Percentiles rank a stretch among this genome's conserved stretches.
These are phyloP conservation scores for Takifugu flavidus DNA, from an alignment of 2,113 vertebrate genomes.

Conservation along the genomic window DNA sequence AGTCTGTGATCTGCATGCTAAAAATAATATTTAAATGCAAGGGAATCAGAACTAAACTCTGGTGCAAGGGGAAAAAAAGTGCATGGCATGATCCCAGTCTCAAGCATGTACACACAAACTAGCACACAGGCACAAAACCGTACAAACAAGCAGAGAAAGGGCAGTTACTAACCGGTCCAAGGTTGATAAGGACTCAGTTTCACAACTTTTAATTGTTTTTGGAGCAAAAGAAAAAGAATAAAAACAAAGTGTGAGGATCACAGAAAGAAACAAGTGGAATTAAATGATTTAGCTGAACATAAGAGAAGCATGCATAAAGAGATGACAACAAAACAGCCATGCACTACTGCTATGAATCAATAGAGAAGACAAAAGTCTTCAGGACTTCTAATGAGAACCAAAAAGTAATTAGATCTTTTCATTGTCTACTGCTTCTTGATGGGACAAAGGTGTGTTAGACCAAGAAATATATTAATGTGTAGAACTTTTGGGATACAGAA, in stretches of 20 bases:
- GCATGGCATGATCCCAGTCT: slow-evolving; percentile 53
- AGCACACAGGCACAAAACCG: slow-evolving; percentile 64
- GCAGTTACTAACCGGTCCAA: slow-evolving; percentile 99
- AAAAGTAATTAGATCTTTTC: no score
- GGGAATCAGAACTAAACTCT: slow-evolving; percentile 19
- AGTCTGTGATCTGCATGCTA: slow-evolving; percentile 31
- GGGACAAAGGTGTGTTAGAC: no score
- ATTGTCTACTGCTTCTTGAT: no score
- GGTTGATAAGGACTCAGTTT: slow-evolving; percentile 99
- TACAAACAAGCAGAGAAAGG: slow-evolving; percentile 72
- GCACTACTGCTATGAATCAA: slow-evolving; percentile 50
- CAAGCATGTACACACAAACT: slow-evolving; percentile 61
- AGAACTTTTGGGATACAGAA: no score
- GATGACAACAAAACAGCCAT: slow-evolving; percentile 72
- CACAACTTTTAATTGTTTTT: slow-evolving; percentile 89
- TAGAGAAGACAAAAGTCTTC: slow-evolving; percentile 9
- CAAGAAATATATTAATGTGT: no score
- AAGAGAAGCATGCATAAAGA: slow-evolving; percentile 75
- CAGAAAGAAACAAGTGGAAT: slow-evolving; percentile 89
- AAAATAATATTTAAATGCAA: slow-evolving; percentile 56
- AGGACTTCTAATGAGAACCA: no score
- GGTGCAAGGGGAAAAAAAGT: slow-evolving; percentile 48
- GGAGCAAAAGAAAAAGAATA: slow-evolving; percentile 81
- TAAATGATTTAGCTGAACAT: slow-evolving; percentile 76
- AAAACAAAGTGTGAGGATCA: slow-evolving; percentile 84